Percentiles rank a stretch among this genome's conserved stretches.
These are phyloP conservation scores for Thecocarcelia acutangulata DNA, from an alignment of 2,888 invertebrate genomes.

Conservation along the genomic window DNA sequence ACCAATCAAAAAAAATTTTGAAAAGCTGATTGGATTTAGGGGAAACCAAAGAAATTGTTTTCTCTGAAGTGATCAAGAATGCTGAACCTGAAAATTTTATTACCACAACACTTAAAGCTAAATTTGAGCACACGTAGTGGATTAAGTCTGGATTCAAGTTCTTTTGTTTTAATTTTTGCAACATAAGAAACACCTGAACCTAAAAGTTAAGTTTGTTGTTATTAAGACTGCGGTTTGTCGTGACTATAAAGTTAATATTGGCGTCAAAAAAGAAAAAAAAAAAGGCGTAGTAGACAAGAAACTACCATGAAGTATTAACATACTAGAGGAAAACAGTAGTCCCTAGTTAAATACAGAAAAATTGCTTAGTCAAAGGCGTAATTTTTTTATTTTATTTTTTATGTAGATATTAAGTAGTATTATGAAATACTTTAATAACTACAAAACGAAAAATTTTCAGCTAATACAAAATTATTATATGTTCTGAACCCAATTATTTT, in stretches of 20 bases:
- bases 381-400: too few species aligned
- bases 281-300: slow-evolving; percentile 52
- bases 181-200: slow-evolving; percentile 56
- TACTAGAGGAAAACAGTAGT: slow-evolving; percentile 26
- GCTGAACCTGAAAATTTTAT: slow-evolving; percentile 35
- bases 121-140: slow-evolving; percentile 59
- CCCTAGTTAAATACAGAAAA: neutral
- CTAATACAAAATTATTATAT: too few species aligned
- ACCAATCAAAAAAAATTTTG: too few species aligned
- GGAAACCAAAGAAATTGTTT: slow-evolving; percentile 1
- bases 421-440: too few species aligned
- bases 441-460: too few species aligned
- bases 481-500: too few species aligned
- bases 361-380: too few species aligned
- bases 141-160: slow-evolving; percentile 41
- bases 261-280: slow-evolving; percentile 31
- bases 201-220: slow-evolving; percentile 17
- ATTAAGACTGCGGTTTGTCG: slow-evolving; percentile 41
- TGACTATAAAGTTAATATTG: slow-evolving; percentile 57
- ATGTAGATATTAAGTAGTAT: too few species aligned
- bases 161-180: slow-evolving; percentile 3
- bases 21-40: neutral
- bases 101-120: slow-evolving; percentile 50
- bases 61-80: too few species aligned
- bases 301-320: slow-evolving; percentile 33